Base-by-base conservation (phyloP, 2,888 invertebrate species). In the Trichogramma evanescens region DNA sequence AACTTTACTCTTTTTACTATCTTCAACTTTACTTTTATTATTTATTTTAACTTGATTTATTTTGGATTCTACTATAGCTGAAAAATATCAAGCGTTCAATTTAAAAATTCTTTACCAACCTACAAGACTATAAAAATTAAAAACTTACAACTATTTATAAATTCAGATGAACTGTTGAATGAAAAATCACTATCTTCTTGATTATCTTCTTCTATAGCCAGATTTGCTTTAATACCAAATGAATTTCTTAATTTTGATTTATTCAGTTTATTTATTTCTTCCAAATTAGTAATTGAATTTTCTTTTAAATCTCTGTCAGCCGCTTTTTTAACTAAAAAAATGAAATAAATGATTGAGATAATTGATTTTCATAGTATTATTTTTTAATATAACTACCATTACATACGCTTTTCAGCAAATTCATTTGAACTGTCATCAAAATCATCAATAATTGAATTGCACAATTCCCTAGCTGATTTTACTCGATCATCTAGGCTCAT, bases 401-500 rank as follows among this genome's bases (percentile, higher is more conserved):
- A 61, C 62, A 51, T 56, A 60, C 54, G 40, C 54, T 64, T 61
- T 42, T 58, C 26, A 54, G 55, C 54, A 61, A 62, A 54, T 67
- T 66, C 66, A 59, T 49, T 62, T 8, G 42, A 54, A 42, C 66
- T 68, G 38, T 70, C 69, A 51, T 66, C 68, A n/a, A 68, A 66
- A 51, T 71, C 69, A 10, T 68, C 57, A 38, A 67, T 56, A 39
- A 67, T 65, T 39, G 64, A 58, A 58, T 67, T 54, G n/a, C 65
- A 66, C 50, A 68, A 40, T 46, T 61, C 44, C 42, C 55, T 63
- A 6, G 58, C 59, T 50, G 4, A 10, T 46, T 56, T 13, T 10
- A 56, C 54, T 46, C 45, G 26, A 53, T 10, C 40, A 4, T 52
- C 44, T 45, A 57, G 42, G 5, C 13, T 13, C 7, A n/a, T 10